These are phyloP conservation scores for Acanthosepion esculentum DNA, from an alignment of 2,888 invertebrate genomes.

Conservation along the genomic window DNA sequence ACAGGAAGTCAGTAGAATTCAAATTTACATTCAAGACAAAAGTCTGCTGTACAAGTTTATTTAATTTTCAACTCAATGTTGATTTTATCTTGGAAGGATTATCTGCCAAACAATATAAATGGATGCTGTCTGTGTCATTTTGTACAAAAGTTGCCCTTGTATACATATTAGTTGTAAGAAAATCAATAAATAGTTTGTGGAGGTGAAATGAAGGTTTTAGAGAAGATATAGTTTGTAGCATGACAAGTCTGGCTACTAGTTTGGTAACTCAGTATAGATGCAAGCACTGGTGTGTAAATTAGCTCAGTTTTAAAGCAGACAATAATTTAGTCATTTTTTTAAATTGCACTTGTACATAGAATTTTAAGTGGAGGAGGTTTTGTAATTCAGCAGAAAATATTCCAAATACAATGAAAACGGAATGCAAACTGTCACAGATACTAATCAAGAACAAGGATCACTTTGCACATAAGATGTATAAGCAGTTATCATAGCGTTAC, in stretches of 20 bases:
- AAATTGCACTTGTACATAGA: no score
- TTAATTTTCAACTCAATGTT: background rate
- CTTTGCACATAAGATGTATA: no score
- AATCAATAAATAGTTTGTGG: background rate
- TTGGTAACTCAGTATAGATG: background rate
- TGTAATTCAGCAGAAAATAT: no score
- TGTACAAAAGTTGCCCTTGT: background rate
- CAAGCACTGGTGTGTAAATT: background rate
- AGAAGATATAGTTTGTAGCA: background rate
- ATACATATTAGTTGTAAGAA: background rate
- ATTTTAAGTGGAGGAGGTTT: no score
- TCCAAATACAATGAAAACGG: no score
- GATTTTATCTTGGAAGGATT: background rate
- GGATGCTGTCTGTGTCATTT: background rate
- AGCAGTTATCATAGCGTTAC: no score
- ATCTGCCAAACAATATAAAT: conserved; percentile 13
- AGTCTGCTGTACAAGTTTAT: background rate
- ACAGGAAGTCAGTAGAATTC: background rate
- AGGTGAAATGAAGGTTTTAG: background rate
- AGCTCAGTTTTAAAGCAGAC: no score
- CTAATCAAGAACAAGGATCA: no score
- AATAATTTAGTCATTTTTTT: no score
- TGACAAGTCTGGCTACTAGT: background rate
- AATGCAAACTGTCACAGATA: no score
- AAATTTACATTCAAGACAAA: background rate